phyloP scores from a whole-genome alignment of 2,113 vertebrate species.

The Aplodontia rufa region DNA sequence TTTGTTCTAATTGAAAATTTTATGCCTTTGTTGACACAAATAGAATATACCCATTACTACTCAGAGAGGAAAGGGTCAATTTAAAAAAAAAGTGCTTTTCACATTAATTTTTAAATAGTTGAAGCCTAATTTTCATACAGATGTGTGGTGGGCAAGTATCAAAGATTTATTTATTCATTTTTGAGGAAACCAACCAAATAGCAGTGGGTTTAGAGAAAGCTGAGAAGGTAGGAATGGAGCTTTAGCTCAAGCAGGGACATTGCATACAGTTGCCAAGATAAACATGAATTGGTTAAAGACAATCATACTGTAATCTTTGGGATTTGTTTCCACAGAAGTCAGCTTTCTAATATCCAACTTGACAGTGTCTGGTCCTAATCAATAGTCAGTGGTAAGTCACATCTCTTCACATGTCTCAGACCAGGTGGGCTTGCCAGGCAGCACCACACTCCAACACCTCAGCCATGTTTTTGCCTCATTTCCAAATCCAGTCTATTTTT shows the following conservation, averaged over 20 bases:
- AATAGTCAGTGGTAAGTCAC: neutral
- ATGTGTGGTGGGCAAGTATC: neutral
- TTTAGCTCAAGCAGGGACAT: neutral
- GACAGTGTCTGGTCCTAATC: neutral
- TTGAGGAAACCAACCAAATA: neutral
- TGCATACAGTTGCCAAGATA: neutral
- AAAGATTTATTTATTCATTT: neutral
- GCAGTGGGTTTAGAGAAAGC: neutral
- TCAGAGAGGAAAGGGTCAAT: neutral
- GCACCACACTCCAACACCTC: neutral
- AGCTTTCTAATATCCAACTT: neutral
- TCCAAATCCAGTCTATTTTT: neutral
- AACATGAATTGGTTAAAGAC: neutral
- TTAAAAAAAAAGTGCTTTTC: neutral
- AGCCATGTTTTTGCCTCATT: neutral
- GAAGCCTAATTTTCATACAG: neutral
- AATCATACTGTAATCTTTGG: neutral
- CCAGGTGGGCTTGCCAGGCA: neutral
- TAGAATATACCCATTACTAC: neutral
- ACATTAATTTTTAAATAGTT: conserved; percentile 2
- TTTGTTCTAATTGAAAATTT: conserved; percentile 2
- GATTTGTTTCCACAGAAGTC: neutral
- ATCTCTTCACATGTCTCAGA: neutral
- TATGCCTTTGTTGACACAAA: neutral
- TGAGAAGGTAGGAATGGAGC: neutral